Percentiles rank a stretch among this genome's conserved stretches.
Conservation (phyloP, 2,888 invertebrate genomes). For the Euplexia lucipara region DNA sequence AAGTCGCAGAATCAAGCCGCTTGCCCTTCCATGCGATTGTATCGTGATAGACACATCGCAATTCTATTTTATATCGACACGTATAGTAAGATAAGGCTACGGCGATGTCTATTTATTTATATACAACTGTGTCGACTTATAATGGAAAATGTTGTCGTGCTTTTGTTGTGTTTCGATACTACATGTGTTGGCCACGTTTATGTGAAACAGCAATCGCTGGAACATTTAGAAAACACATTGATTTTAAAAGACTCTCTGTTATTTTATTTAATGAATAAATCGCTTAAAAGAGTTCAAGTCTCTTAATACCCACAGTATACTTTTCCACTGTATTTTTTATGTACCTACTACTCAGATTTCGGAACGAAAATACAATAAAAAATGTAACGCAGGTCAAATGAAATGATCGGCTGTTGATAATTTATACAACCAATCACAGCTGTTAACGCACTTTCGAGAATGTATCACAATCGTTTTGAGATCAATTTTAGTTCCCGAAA, state of each 20-base stretch:
- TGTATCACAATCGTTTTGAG: too few relatives aligned
- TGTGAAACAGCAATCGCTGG: conserved; percentile 60
- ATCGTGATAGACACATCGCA: conserved; percentile 71
- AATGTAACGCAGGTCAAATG: too few relatives aligned
- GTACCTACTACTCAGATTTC: background rate
- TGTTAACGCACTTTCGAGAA: too few relatives aligned
- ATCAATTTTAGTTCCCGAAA: too few relatives aligned
- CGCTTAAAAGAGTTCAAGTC: conserved; percentile 45
- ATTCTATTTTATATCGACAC: conserved; percentile 81
- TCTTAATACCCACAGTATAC: conserved; percentile 47
- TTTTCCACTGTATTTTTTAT: conserved; percentile 40
- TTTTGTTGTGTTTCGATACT: conserved; percentile 34
- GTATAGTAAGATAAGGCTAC: conserved; percentile 73
- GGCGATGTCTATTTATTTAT: conserved; percentile 61
- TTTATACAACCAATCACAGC: too few relatives aligned
- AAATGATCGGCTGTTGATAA: too few relatives aligned
- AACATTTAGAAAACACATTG: conserved; percentile 64
- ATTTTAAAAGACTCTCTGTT: conserved; percentile 69
- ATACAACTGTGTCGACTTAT: conserved; percentile 65
- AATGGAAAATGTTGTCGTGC: conserved; percentile 58
- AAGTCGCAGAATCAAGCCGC: conserved; percentile 75
- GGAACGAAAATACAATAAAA: too few relatives aligned
- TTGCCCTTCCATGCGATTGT: conserved; percentile 66
- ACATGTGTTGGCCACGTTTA: conserved; percentile 20
- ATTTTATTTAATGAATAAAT: conserved; percentile 59